Percentiles rank a stretch among this genome's conserved stretches.
Evolutionary conservation across 2,113 vertebrate genomes (phyloP).

Genomic region (Amphilophus citrinellus): DNA sequence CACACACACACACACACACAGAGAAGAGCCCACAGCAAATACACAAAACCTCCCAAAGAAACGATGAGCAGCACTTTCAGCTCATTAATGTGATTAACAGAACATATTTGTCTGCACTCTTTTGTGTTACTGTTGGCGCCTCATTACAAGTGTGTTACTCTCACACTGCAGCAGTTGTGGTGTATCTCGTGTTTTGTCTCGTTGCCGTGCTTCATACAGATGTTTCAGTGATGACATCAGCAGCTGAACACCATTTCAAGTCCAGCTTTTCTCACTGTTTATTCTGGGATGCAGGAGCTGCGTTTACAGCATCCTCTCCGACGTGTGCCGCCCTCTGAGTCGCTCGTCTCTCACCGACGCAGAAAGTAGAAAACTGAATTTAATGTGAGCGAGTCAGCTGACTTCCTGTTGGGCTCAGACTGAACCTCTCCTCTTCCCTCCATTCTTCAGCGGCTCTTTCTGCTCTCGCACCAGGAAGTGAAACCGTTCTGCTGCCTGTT

Average conservation of each 20-base stretch:
- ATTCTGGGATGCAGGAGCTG: not conserved
- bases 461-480: conserved; percentile 25
- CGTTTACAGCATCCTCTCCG: not conserved
- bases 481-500: not conserved
- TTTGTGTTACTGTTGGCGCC: too few relatives aligned
- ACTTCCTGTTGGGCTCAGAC: not conserved
- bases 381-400: not conserved
- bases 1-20: too few relatives aligned
- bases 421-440: conserved; percentile 15
- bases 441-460: conserved; percentile 11
- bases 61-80: too few relatives aligned
- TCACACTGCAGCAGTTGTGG: too few relatives aligned
- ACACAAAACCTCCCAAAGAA: too few relatives aligned
- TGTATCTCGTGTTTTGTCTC: not conserved
- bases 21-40: too few relatives aligned
- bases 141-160: too few relatives aligned
- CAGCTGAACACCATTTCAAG: not conserved
- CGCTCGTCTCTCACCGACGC: not conserved
- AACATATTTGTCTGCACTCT: too few relatives aligned
- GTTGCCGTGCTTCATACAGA: not conserved
- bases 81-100: too few relatives aligned
- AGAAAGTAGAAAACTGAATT: not conserved
- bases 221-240: too few relatives aligned
- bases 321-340: not conserved
- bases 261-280: too few relatives aligned